Base-by-base conservation (phyloP, 2,113 vertebrate genomes). In the Etia nguti region DNA sequence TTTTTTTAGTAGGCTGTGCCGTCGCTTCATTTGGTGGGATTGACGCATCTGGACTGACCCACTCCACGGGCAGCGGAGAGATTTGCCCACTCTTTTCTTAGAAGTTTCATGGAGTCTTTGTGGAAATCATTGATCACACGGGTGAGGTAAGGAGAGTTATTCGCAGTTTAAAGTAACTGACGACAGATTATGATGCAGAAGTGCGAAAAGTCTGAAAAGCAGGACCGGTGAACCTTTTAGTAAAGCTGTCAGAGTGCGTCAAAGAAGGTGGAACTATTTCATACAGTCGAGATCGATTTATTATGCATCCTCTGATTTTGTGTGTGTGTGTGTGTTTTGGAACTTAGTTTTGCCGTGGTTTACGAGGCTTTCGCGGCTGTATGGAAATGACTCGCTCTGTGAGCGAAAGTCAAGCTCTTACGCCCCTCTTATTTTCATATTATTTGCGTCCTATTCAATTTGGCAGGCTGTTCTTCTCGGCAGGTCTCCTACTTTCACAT, bases 41-140 rank as follows among this genome's bases (percentile, higher is more conserved):
- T 24, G 24, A 26, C 24, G 81, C 84, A 52, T 60, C 86, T 22
- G 86, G 57, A 3, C 70, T 6, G 55, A 81, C 20, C 8, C 13
- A 73, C 11, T 60, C 77, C 77, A 38, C 29, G 9, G 9, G 2
- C 62, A 2, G 24, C 62, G 20, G 18, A 36, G 54, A 22, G 13
- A 16, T 46, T 13, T n/a, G 7, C 15, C 20, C 38, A 52, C n/a
- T 73, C 10, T 12, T 20, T 16, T 8, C 46, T 34, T 2, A 13
- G 10, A 82, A 86, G 11, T 88, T 94, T 88, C 81, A 94, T 94
- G 94, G 94, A 94, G 56, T 68, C n/a, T 43, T 60, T 77, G 81
- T 79, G 90, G 91, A 56, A 85, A 80, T 65, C 88, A 80, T 81
- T 83, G 29, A 82, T 70, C 46, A 59, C 77, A 84, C 73, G 80